Conservation (phyloP, 2,113 vertebrate species). For the Erythrolamprus reginae region DNA sequence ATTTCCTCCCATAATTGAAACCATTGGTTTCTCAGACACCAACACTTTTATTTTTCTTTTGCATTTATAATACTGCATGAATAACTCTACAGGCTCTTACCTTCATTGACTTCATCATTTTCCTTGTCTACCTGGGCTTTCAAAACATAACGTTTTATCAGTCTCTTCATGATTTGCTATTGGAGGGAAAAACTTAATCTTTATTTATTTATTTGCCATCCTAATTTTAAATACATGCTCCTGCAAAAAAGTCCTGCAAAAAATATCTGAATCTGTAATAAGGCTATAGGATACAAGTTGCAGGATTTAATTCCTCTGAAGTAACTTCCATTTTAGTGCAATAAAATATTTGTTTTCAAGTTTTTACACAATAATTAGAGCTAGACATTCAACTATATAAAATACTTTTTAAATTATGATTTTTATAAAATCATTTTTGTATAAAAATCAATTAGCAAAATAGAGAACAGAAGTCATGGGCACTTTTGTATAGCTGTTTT, state of each 20-base stretch:
- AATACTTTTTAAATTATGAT: not conserved
- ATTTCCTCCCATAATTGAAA: not conserved
- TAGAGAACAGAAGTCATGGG: not conserved
- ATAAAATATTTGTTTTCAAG: not conserved
- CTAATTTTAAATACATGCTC: not conserved
- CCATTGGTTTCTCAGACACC: not conserved
- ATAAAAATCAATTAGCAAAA: not conserved
- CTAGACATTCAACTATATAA: not conserved
- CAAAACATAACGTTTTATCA: slow-evolving; percentile 87
- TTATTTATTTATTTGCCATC: not conserved
- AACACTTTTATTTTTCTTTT: not conserved
- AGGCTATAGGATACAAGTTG: not conserved
- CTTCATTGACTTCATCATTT: slow-evolving; percentile 90
- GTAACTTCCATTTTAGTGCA: not conserved
- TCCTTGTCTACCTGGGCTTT: slow-evolving; percentile 92
- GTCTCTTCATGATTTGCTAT: slow-evolving; percentile 89
- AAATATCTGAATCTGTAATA: not conserved
- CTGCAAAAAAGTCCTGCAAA: not conserved
- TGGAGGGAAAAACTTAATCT: slow-evolving; percentile 36
- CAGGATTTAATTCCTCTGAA: not conserved
- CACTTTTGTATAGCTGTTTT: not conserved
- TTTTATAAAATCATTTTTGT: not conserved
- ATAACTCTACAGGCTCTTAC: slow-evolving; percentile 59
- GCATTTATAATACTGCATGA: not conserved
- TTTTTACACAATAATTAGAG: not conserved